A percentile compares a stretch with the other conserved stretches of the same genome.
Evolutionary conservation across 2,797 vertebrate species (phyloP).

Genomic region (Ataeniobius toweri): DNA sequence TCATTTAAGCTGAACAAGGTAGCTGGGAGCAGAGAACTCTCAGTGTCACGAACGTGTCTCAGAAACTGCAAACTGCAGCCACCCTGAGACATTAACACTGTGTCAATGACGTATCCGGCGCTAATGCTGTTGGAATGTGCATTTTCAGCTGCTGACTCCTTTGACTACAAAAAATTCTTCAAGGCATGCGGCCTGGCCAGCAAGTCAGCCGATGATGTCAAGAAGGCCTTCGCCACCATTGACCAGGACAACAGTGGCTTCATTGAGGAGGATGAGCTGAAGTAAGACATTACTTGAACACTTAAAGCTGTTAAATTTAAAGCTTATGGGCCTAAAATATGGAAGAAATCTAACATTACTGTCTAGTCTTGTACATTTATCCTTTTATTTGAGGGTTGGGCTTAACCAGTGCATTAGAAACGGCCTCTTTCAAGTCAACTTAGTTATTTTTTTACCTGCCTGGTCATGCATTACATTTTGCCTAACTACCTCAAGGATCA

Average conservation of each 20-base stretch:
- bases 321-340: conserved; percentile 5
- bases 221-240: conserved; percentile 81
- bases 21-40: neutral
- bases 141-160: conserved; percentile 80
- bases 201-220: conserved; percentile 79
- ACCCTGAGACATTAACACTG: conserved; percentile 20
- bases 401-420: neutral
- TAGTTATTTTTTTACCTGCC: neutral
- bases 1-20: neutral
- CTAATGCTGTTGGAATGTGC: conserved; percentile 32
- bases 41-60: conserved; percentile 2
- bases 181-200: conserved; percentile 77
- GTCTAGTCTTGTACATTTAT: neutral
- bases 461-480: neutral
- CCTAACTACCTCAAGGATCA: neutral
- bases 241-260: conserved; percentile 84
- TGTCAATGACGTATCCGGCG: neutral
- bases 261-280: conserved; percentile 86
- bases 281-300: conserved; percentile 70
- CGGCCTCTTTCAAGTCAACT: neutral
- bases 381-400: neutral
- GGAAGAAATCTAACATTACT: conserved; percentile 6
- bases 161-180: conserved; percentile 85
- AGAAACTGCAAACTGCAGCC: conserved; percentile 9
- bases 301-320: conserved; percentile 10